Base-by-base conservation (phyloP, 2,797 vertebrate genomes). In the Phoeniculus purpureus region DNA sequence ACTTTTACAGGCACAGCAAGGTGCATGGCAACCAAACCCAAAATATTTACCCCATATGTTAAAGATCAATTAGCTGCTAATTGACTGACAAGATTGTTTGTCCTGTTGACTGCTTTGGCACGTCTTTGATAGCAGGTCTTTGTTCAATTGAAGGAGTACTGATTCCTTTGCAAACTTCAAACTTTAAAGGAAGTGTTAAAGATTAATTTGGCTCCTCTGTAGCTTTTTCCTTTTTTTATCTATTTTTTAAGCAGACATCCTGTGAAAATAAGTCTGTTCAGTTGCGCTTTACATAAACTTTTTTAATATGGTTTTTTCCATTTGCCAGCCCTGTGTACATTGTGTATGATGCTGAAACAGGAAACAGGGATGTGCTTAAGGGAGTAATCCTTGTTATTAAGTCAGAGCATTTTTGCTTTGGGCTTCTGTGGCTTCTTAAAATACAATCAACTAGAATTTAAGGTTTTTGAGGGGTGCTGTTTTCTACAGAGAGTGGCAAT, bases 191-290 rank as follows among this genome's bases (percentile, higher is more conserved):
- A 96, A 90, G 58, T 26, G 9, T 75, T 95, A 91, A 71, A 85
- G 73, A 89, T 91, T 3, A 92, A 81, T 94, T 96, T 91, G 67
- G 61, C 26, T 76, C 65, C 27, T 65, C 11, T 52, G 32, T 55
- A 70, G 32, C 22, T 71, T 81, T 92, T 45, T 67, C 3, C 21
- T 10, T 29, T 10, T 31, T 4, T 29, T 3, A 3, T 3, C 8
- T 7, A 25, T 61, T 40, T 61, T 31, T 17, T 56, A 19, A 11
- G 43, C 14, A 43, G 73, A 87, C 79, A 93, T 96, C 89, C 91
- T 94, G 76, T 96, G 94, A 96, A 97, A 97, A 96, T 96, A 97
- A 96, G 92, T 93, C 89, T 91, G 71, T 94, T 96, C 92, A 88
- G 52, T 61, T 85, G 92, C 51, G 85, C 54, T 94, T 92, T 81